Conservation (phyloP, 2,113 vertebrate species). For the Antigone vipio region DNA sequence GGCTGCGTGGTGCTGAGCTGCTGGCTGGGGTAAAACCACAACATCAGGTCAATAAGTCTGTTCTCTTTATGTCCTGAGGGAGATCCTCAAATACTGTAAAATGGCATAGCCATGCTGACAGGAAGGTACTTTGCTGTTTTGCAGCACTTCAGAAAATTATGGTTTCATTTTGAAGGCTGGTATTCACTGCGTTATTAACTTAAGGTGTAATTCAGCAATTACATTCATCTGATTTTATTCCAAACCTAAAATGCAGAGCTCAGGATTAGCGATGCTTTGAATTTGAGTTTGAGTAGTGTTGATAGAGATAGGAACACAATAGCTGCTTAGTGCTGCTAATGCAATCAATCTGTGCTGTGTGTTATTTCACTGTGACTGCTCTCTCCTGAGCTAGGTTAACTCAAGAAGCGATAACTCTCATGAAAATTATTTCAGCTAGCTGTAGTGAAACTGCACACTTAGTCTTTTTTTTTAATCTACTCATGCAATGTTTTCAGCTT, state of each 20-base stretch:
- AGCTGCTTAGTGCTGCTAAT: not conserved
- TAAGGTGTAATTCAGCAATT: conserved; percentile 1
- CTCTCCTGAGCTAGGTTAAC: not conserved
- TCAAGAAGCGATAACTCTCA: not conserved
- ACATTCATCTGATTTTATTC: not conserved
- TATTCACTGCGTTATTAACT: not conserved
- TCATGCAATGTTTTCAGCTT: not conserved
- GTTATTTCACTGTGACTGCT: not conserved
- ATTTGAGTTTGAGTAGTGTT: not conserved
- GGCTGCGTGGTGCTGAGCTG: too few relatives aligned
- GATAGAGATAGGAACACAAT: not conserved
- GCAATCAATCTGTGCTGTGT: not conserved
- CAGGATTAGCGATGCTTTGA: not conserved
- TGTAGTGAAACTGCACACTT: not conserved
- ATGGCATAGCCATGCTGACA: not conserved
- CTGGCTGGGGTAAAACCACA: too few relatives aligned
- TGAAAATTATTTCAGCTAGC: not conserved
- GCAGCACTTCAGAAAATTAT: not conserved
- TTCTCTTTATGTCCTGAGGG: not conserved
- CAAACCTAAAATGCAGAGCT: not conserved
- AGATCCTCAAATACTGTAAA: not conserved
- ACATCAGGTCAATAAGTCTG: not conserved
- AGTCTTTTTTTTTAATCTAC: not conserved
- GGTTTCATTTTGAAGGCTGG: not conserved
- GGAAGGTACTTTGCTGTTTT: not conserved